Conservation (phyloP, 2,113 vertebrate genomes). For the Phycodurus eques region DNA sequence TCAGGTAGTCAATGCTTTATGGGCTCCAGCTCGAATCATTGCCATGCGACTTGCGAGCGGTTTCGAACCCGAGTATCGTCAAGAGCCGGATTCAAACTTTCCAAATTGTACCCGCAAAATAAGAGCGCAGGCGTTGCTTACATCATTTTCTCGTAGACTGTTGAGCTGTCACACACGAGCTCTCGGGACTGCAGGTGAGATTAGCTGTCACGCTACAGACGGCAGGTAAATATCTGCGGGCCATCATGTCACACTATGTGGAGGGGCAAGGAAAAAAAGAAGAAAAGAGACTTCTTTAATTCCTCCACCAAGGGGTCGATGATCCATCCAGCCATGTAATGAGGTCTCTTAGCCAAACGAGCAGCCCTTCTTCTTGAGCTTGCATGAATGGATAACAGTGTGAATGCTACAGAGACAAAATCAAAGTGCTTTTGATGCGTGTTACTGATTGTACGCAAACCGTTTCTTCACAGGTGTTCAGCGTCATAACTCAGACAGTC, state of each 20-base stretch:
- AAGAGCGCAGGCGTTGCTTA: not conserved
- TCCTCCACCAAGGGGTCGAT: slow-evolving; percentile 59
- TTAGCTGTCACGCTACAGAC: slow-evolving; percentile 54
- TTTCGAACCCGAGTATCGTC: not conserved
- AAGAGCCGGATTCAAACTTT: not conserved
- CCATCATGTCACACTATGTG: slow-evolving; percentile 55
- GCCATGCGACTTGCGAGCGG: too few relatives aligned
- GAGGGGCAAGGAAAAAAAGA: slow-evolving; percentile 18
- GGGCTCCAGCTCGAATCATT: too few relatives aligned
- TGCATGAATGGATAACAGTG: slow-evolving; percentile 16
- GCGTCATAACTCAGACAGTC: slow-evolving; percentile 19
- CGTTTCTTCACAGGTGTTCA: slow-evolving; percentile 23
- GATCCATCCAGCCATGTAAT: slow-evolving; percentile 70
- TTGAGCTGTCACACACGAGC: slow-evolving; percentile 12
- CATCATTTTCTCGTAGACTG: slow-evolving; percentile 11
- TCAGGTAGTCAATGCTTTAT: too few relatives aligned
- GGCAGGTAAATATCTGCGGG: slow-evolving; percentile 63
- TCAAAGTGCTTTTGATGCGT: not conserved
- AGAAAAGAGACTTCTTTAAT: slow-evolving; percentile 64
- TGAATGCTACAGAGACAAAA: slow-evolving; percentile 16
- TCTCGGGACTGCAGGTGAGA: slow-evolving; percentile 48
- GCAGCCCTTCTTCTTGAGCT: slow-evolving; percentile 51
- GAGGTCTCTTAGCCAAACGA: slow-evolving; percentile 72
- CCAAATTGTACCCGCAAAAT: not conserved
- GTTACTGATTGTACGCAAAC: not conserved